Evolutionary conservation across 2,113 vertebrate species (phyloP).

Genomic region (Poeciliopsis turrubarensis): DNA sequence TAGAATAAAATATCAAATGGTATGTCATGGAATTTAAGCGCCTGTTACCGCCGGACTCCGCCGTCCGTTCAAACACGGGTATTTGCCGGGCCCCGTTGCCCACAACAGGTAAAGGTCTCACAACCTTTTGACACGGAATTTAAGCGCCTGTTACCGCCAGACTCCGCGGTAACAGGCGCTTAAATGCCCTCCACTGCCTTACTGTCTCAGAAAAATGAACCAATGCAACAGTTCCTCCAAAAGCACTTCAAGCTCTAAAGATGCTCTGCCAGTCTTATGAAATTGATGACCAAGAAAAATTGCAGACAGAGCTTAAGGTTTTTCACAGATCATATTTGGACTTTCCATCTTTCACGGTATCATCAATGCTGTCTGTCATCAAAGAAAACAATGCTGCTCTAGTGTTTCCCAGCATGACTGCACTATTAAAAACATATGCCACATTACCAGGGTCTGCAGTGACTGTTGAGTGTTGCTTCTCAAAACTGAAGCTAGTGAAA

Average conservation of each 20-base stretch:
- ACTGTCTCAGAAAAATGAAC: neutral
- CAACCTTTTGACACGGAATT: too few relatives aligned
- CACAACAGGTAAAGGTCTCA: too few relatives aligned
- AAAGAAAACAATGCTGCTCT: slow-evolving; percentile 7
- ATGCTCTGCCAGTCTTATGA: neutral
- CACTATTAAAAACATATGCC: neutral
- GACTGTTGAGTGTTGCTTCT: neutral
- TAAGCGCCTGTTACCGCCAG: too few relatives aligned
- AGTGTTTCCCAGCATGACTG: neutral
- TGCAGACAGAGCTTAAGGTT: slow-evolving; percentile 4
- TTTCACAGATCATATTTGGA: neutral
- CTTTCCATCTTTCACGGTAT: neutral
- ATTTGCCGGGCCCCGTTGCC: too few relatives aligned
- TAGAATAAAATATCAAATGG: too few relatives aligned
- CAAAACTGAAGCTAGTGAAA: neutral
- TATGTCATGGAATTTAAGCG: too few relatives aligned
- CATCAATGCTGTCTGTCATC: neutral
- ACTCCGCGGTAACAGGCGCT: too few relatives aligned
- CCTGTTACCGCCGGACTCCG: too few relatives aligned
- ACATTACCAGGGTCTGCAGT: neutral
- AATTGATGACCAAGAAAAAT: neutral
- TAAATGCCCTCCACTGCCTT: slow-evolving; percentile 8
- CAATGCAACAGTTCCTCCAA: neutral
- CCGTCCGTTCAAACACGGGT: too few relatives aligned
- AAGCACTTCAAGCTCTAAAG: neutral